Evolutionary conservation across 2,888 invertebrate species (phyloP).

Genomic region (Drosophila mercatorum): DNA sequence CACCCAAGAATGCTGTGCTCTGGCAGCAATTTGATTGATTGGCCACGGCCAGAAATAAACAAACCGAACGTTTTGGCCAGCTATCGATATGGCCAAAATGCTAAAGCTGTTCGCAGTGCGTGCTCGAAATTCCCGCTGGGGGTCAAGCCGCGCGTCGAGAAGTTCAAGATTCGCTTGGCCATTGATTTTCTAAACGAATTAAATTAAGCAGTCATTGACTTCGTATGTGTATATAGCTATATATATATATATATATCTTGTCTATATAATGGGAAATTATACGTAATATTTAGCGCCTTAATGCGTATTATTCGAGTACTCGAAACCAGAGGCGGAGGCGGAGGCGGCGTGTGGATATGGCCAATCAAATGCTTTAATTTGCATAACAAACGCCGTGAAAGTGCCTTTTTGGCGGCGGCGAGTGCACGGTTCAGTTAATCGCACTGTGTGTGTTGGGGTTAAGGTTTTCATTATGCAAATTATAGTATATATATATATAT

Average conservation of each 20-base stretch:
- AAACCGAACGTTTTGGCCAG: constrained; percentile 17
- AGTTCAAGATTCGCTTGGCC: constrained; percentile 52
- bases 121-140: constrained; percentile 52
- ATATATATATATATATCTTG: not conserved
- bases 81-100: constrained; percentile 38
- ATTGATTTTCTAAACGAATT: constrained; percentile 72
- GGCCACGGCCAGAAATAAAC: constrained; percentile 61
- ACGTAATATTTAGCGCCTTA: constrained; percentile 45
- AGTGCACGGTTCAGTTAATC: constrained; percentile 71
- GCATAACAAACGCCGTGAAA: constrained; percentile 70
- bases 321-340: not conserved
- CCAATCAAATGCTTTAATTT: constrained; percentile 75
- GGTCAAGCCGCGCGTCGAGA: constrained; percentile 46
- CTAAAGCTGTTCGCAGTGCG: constrained; percentile 69
- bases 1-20: constrained; percentile 30
- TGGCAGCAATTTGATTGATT: constrained; percentile 68
- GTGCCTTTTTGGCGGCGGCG: constrained; percentile 44
- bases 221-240: not conserved
- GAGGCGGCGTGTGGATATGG: constrained; percentile 23
- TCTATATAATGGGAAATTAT: constrained; percentile 34
- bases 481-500: constrained; percentile 10
- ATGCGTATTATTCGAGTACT: constrained; percentile 44
- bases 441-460: constrained; percentile 60
- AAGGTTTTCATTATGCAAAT: constrained; percentile 80
- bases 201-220: constrained; percentile 79